Percentiles rank a stretch among this genome's conserved stretches.
Conservation (phyloP, 2,888 invertebrate genomes). For the Apotomis capreana region DNA sequence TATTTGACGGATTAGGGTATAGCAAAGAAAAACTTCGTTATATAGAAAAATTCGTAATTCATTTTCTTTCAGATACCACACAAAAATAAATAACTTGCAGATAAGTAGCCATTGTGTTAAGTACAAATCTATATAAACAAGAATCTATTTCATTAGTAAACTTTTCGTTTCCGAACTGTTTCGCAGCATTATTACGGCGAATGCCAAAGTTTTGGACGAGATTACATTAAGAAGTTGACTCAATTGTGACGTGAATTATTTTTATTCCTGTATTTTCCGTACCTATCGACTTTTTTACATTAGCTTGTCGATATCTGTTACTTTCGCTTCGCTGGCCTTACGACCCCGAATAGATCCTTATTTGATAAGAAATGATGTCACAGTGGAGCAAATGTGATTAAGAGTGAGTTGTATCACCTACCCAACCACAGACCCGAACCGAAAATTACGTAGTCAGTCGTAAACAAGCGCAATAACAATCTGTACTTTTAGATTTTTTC, state of each 20-base stretch:
- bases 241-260: conserved; percentile 23
- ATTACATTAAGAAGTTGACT: conserved; percentile 22
- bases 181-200: conserved; percentile 9
- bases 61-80: no score
- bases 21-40: no score
- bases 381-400: no score
- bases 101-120: neutral
- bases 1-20: no score
- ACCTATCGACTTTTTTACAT: neutral
- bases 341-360: neutral
- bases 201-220: conserved; percentile 18
- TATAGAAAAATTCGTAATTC: no score
- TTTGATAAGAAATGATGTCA: no score
- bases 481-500: no score
- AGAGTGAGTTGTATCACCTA: no score
- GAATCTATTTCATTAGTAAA: conserved; percentile 21
- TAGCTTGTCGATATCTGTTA: neutral
- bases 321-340: neutral
- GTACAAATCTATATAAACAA: neutral
- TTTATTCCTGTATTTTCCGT: conserved; percentile 11
- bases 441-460: no score
- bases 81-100: neutral
- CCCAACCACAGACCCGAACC: no score
- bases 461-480: no score
- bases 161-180: conserved; percentile 19